Conservation (phyloP, 2,113 vertebrate species). For the Sardina pilchardus region DNA sequence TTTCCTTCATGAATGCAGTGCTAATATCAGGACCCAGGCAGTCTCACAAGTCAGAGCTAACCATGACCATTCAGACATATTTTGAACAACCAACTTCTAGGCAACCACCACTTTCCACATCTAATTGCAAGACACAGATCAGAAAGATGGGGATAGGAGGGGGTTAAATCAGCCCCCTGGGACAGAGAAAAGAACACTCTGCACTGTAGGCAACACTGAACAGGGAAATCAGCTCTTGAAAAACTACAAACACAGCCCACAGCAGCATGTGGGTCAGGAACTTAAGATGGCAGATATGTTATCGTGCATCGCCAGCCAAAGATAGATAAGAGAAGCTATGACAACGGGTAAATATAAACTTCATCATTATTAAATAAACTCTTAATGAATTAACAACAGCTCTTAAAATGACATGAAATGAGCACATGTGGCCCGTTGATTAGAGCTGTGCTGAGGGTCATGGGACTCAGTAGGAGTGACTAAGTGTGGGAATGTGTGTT, state of each 20-base stretch:
- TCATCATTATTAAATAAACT: not conserved
- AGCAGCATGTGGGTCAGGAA: not conserved
- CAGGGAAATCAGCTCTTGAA: not conserved
- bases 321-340: constrained; percentile 1
- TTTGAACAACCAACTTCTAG: not conserved
- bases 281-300: not conserved
- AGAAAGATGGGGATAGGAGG: not conserved
- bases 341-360: constrained; percentile 6
- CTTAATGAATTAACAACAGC: not conserved
- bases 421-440: not conserved
- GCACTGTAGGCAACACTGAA: not conserved
- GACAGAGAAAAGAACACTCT: not conserved
- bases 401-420: not conserved
- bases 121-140: not conserved
- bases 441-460: not conserved
- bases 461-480: not conserved
- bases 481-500: constrained; percentile 16
- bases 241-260: not conserved
- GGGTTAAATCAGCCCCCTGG: not conserved
- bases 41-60: not conserved
- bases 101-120: not conserved
- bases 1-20: not conserved
- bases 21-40: not conserved
- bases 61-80: not conserved
- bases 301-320: not conserved